Evolutionary conservation across 2,113 vertebrate genomes (phyloP), one percentile per base, ranked within the genome.

Genomic region (Prunella fulvescens): DNA sequence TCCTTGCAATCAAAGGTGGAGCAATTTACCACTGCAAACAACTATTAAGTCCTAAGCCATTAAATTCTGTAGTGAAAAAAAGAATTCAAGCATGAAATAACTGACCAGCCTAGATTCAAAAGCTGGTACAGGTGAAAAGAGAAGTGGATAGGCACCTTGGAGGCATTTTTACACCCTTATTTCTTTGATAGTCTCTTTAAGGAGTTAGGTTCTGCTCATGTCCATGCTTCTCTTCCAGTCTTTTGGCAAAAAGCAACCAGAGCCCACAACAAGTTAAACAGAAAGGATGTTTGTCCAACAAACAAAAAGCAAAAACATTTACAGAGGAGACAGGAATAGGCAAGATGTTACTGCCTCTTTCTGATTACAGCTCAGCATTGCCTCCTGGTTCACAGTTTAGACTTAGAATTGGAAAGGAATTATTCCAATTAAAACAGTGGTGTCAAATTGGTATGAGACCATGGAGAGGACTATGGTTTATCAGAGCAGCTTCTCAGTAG

Each of bases 31-130:
- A 66, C 72, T 67, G 48, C 85, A 94, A 90, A 88, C 60, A 94
- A 70, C 39, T 56, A 37, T 64, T 50, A 94, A 66, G 57, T 66
- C 67, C 57, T 93, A 86, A 88, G 31, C 53, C 86, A 92, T 83
- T 86, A 88, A 94, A 92, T 74, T 67, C 76, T 81, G 69, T 16
- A 78, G 56, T 33, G 69, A 90, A 93, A 91, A 91, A 73, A 81
- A 64, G 65, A 76, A 84, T 0, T 78, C 74, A 74, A 93, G 44
- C 11, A 84, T 96, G 56, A 92, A 92, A 90, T 58, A 92, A 91
- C 42, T 56, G 51, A 83, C 42, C 48, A n/a, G 67, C 51, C 51
- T 66, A 74, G 56, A 88, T 62, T 88, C 62, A 91, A 62, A 73
- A 54, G 15, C n/a, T 12, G 1, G 20, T 39, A 54, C 14, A 62